phyloP scores from a whole-genome alignment of 2,888 invertebrate species.

The Napeogenes sylphis region DNA sequence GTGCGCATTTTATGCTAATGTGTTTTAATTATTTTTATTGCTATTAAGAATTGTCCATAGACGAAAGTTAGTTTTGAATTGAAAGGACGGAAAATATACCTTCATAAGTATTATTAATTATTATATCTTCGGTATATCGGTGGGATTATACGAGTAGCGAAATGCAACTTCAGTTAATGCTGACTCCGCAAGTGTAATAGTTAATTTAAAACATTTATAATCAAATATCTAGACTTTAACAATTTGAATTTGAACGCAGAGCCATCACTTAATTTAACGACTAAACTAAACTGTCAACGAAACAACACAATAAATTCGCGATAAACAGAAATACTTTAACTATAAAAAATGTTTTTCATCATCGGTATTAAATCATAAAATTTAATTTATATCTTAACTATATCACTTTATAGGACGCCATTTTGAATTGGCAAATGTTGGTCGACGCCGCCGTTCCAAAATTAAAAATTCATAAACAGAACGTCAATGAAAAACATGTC shows the following conservation, averaged over 20 bases:
- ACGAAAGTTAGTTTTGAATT: background rate
- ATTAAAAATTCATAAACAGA: background rate
- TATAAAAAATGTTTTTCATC: conserved; percentile 2
- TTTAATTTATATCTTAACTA: background rate
- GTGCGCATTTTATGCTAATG: too few relatives aligned
- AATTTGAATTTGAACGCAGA: too few relatives aligned
- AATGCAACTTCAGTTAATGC: conserved; percentile 24
- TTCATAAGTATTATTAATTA: background rate
- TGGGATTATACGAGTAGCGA: conserved; percentile 19
- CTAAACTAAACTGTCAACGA: conserved; percentile 2
- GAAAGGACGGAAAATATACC: background rate
- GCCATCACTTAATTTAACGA: background rate
- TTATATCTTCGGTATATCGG: background rate
- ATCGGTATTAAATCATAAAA: background rate
- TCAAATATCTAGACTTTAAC: too few relatives aligned
- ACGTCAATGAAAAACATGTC: conserved; percentile 14
- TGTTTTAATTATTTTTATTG: conserved; percentile 12
- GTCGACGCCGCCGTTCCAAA: background rate
- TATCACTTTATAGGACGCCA: conserved; percentile 7
- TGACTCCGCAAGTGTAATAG: background rate
- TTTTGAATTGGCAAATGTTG: background rate
- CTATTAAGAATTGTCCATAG: background rate
- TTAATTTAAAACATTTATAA: too few relatives aligned
- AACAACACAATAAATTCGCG: conserved; percentile 2
- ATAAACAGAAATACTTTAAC: conserved; percentile 1